A percentile compares a stretch with the other conserved stretches of the same genome.
Conservation (phyloP, 1,140 invertebrate genomes). For the Leguminivora glycinivorella region DNA sequence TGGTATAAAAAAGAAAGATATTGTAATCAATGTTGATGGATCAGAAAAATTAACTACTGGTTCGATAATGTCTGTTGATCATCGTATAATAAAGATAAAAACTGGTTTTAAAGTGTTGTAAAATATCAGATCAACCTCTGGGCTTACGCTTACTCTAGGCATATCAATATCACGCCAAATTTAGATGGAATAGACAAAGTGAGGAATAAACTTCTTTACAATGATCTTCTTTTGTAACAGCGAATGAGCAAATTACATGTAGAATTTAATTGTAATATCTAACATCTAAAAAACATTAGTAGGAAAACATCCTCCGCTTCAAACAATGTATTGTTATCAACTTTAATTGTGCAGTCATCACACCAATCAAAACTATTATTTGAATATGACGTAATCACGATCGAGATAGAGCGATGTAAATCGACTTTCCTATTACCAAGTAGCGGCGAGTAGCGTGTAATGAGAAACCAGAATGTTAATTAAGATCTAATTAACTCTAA, state of each 20-base stretch:
- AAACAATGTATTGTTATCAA: conserved; percentile 8
- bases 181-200: neutral
- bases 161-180: neutral
- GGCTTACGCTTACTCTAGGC: neutral
- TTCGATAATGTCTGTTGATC: neutral
- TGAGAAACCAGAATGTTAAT: conserved; percentile 78
- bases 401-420: conserved; percentile 61
- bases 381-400: conserved; percentile 51
- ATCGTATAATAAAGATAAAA: neutral
- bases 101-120: neutral
- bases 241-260: conserved; percentile 1
- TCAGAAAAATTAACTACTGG: neutral
- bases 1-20: neutral
- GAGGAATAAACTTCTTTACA: neutral
- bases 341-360: conserved; percentile 29
- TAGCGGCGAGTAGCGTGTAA: conserved; percentile 74
- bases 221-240: neutral
- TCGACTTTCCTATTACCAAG: conserved; percentile 70
- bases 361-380: conserved; percentile 56
- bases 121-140: neutral
- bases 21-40: no score
- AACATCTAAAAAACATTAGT: neutral
- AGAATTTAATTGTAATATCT: neutral
- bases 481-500: conserved; percentile 78
- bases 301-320: neutral